Conservation (phyloP, 2,888 invertebrate genomes). For the Acanthoscelides obtectus region DNA sequence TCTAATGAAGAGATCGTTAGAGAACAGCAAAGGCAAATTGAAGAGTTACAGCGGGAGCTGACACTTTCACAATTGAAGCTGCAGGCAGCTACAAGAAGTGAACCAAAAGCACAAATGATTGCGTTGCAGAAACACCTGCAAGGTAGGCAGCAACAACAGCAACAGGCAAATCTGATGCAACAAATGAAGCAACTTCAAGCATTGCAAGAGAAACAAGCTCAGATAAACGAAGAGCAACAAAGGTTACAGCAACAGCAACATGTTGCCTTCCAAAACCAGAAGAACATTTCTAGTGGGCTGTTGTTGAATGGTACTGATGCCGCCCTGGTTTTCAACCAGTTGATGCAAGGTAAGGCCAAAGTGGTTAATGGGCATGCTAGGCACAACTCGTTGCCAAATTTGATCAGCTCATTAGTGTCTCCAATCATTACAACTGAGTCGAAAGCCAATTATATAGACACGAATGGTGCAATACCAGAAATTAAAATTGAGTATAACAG, state of each 20-base stretch:
- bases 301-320: conserved; percentile 61
- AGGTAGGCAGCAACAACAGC: conserved; percentile 47
- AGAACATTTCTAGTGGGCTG: conserved; percentile 50
- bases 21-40: conserved; percentile 82
- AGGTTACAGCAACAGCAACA: conserved; percentile 51
- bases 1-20: conserved; percentile 67
- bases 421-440: conserved; percentile 32
- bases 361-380: conserved; percentile 51
- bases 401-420: conserved; percentile 47
- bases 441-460: conserved; percentile 30
- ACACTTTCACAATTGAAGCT: conserved; percentile 74
- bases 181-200: conserved; percentile 60
- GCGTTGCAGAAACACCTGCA: conserved; percentile 44
- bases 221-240: conserved; percentile 46
- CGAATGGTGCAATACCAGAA: conserved; percentile 21
- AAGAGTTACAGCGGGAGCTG: conserved; percentile 78
- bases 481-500: conserved; percentile 36
- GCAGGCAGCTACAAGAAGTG: conserved; percentile 54
- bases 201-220: conserved; percentile 52
- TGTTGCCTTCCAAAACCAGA: conserved; percentile 46
- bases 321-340: conserved; percentile 50
- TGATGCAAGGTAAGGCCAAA: conserved; percentile 50
- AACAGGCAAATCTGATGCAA: conserved; percentile 54
- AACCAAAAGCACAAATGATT: conserved; percentile 41
- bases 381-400: conserved; percentile 55